Evolutionary conservation across 2,888 invertebrate species (phyloP).

Genomic region (Phaonia tiefii): DNA sequence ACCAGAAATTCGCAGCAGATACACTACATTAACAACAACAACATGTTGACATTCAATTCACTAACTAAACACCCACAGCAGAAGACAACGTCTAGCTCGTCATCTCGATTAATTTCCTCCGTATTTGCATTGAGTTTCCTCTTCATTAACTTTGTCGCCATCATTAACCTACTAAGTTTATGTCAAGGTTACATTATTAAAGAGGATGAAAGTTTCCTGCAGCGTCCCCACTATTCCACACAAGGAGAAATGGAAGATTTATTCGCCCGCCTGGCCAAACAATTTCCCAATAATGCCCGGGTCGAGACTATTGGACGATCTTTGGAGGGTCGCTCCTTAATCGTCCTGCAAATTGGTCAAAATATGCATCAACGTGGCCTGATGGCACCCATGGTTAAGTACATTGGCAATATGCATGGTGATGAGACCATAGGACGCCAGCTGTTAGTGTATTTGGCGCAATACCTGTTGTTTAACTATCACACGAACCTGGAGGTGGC

Average conservation of each 20-base stretch:
- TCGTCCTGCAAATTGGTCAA: constrained; percentile 86
- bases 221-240: constrained; percentile 84
- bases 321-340: constrained; percentile 89
- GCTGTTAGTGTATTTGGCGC: constrained; percentile 89
- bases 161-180: constrained; percentile 46
- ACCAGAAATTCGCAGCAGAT: not conserved
- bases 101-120: constrained; percentile 31
- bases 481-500: constrained; percentile 87
- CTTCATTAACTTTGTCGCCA: constrained; percentile 20
- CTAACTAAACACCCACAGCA: constrained; percentile 48
- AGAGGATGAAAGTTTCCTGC: constrained; percentile 83
- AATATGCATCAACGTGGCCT: constrained; percentile 83
- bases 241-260: constrained; percentile 87
- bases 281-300: constrained; percentile 86
- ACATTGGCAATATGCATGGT: constrained; percentile 98
- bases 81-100: not conserved
- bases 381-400: constrained; percentile 94
- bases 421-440: constrained; percentile 95
- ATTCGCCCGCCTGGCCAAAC: constrained; percentile 83
- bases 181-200: constrained; percentile 73
- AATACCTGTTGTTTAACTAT: constrained; percentile 90
- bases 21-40: constrained; percentile 15
- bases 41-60: constrained; percentile 60
- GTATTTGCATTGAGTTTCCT: constrained; percentile 48
- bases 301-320: constrained; percentile 91